Evolutionary conservation across 2,113 vertebrate genomes (phyloP).

Genomic region (Megaceryle torquata): DNA sequence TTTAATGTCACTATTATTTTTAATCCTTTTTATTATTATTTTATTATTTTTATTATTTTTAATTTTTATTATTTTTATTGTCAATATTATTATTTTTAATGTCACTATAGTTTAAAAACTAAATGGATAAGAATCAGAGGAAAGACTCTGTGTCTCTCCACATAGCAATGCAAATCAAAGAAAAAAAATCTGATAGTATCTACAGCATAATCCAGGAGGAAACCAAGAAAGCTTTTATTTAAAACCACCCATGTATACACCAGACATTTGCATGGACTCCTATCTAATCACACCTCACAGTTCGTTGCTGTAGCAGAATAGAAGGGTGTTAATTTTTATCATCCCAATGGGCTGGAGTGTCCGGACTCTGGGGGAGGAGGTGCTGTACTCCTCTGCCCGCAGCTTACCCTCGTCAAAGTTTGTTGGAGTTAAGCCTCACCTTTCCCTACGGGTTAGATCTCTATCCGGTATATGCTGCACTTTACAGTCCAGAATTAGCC

Average conservation of each 20-base stretch:
- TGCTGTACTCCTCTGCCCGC: neutral
- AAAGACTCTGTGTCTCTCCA: neutral
- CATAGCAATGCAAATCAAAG: neutral
- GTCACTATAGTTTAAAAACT: neutral
- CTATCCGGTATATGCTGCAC: too few species aligned
- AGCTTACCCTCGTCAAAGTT: neutral
- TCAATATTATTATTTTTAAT: too few species aligned
- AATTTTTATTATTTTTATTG: too few species aligned
- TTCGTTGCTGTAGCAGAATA: neutral
- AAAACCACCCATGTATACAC: neutral
- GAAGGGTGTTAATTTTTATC: neutral
- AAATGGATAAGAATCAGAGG: neutral
- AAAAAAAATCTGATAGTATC: neutral
- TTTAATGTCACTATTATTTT: neutral
- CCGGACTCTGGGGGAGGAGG: neutral
- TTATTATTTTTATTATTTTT: too few species aligned
- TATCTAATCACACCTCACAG: neutral
- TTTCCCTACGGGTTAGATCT: neutral
- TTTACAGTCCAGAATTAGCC: neutral
- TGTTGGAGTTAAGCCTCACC: neutral
- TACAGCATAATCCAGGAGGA: neutral
- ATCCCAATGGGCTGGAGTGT: neutral
- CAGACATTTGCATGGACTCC: neutral
- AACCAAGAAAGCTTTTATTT: neutral
- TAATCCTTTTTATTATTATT: too few species aligned